These are phyloP conservation scores for Hirundichthys speculiger DNA, from an alignment of 2,113 vertebrate genomes.

Conservation along the genomic window DNA sequence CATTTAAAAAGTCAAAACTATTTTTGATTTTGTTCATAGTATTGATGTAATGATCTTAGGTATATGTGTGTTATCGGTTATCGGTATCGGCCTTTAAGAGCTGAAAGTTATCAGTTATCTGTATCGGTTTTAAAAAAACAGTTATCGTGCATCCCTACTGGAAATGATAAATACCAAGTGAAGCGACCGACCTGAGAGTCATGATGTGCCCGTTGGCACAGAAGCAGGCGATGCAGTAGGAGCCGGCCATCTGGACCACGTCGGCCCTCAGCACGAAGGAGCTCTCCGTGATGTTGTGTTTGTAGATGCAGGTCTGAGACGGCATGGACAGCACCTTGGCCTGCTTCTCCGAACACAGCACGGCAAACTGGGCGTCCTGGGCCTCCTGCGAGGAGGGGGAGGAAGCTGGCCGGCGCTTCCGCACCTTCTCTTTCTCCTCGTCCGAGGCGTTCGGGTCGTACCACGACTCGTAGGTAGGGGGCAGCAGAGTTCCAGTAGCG, in stretches of 20 bases:
- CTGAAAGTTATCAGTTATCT: no score
- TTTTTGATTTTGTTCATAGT: no score
- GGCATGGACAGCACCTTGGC: conserved; percentile 95
- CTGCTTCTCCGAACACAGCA: conserved; percentile 98
- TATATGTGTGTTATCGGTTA: no score
- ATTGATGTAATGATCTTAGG: no score
- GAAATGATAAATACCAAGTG: no score
- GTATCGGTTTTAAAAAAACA: no score
- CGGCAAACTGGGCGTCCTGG: conserved; percentile 90
- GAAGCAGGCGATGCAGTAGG: conserved; percentile 94
- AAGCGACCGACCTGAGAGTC: conserved; percentile 89
- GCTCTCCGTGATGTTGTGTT: conserved; percentile 96
- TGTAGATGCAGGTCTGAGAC: conserved; percentile 90
- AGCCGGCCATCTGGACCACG: conserved; percentile 87
- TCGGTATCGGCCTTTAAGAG: no score
- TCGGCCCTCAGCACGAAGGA: conserved; percentile 96
- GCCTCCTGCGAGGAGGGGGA: conserved; percentile 93
- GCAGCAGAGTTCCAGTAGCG: conserved; percentile 85
- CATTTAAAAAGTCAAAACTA: no score
- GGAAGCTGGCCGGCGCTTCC: conserved; percentile 89
- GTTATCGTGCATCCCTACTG: no score
- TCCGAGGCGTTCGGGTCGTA: conserved; percentile 89
- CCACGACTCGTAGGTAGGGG: conserved; percentile 90
- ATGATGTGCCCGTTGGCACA: conserved; percentile 99
- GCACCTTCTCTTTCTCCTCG: conserved; percentile 92